These are phyloP conservation scores for Salticus scenicus DNA, from an alignment of 2,888 invertebrate species.

Conservation along the genomic window DNA sequence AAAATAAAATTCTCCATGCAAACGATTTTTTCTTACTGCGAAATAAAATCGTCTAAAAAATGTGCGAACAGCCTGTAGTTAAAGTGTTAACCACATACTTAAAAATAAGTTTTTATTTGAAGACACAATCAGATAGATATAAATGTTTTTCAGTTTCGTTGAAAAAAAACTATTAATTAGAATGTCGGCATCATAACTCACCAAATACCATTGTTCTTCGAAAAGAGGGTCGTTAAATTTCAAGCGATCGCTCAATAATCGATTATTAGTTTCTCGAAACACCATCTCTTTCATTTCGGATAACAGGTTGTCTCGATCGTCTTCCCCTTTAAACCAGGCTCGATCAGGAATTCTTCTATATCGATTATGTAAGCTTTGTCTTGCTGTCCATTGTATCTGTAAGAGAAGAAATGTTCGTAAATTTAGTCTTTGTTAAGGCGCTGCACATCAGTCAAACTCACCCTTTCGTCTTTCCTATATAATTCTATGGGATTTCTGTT, in stretches of 20 bases:
- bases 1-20: too few species aligned
- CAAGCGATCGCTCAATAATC: neutral
- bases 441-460: too few species aligned
- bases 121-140: too few species aligned
- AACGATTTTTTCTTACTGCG: too few species aligned
- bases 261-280: neutral
- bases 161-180: too few species aligned
- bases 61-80: too few species aligned
- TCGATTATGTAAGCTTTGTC: conserved; percentile 29
- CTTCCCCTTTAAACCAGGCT: neutral
- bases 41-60: too few species aligned
- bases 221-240: conserved; percentile 71
- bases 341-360: neutral
- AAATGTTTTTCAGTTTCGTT: too few species aligned
- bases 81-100: too few species aligned
- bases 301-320: neutral
- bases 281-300: neutral
- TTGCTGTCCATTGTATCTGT: conserved; percentile 47
- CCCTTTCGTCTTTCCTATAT: too few species aligned
- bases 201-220: conserved; percentile 72
- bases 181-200: conserved; percentile 34
- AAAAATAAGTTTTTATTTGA: too few species aligned
- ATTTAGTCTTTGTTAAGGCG: neutral
- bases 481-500: too few species aligned
- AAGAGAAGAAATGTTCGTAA: conserved; percentile 3